A percentile compares a stretch with the other conserved stretches of the same genome.
Conservation (phyloP, 2,113 vertebrate species). For the Pan paniscus region DNA sequence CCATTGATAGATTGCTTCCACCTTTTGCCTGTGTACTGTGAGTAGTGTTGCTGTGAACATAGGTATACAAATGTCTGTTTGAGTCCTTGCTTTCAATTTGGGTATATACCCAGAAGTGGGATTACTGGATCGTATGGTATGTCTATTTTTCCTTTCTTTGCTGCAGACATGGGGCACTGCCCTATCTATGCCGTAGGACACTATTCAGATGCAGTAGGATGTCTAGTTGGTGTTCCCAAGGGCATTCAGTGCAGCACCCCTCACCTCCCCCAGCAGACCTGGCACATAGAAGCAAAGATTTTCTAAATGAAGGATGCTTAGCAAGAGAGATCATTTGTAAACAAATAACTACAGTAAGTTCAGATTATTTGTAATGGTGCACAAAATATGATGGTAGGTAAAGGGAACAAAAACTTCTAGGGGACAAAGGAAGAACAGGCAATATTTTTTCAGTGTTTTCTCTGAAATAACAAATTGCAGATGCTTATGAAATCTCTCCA, state of each 20-base stretch:
- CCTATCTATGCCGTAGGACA: neutral
- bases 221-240: neutral
- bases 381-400: neutral
- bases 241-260: neutral
- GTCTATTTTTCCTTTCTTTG: neutral
- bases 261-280: neutral
- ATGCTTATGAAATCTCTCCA: neutral
- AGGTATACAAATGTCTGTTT: neutral
- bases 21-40: neutral
- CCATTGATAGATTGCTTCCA: neutral
- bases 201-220: neutral
- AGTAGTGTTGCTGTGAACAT: neutral
- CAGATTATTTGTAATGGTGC: neutral
- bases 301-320: neutral
- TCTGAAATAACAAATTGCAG: slow-evolving; percentile 4
- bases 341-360: neutral
- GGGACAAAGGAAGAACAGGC: neutral
- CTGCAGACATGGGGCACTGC: neutral
- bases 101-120: neutral
- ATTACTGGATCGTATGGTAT: neutral
- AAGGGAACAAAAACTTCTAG: neutral
- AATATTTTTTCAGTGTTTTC: neutral
- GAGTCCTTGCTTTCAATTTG: neutral
- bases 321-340: neutral
- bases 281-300: neutral